Conservation (phyloP, 2,888 invertebrate genomes). For the Doris montereyensis region DNA sequence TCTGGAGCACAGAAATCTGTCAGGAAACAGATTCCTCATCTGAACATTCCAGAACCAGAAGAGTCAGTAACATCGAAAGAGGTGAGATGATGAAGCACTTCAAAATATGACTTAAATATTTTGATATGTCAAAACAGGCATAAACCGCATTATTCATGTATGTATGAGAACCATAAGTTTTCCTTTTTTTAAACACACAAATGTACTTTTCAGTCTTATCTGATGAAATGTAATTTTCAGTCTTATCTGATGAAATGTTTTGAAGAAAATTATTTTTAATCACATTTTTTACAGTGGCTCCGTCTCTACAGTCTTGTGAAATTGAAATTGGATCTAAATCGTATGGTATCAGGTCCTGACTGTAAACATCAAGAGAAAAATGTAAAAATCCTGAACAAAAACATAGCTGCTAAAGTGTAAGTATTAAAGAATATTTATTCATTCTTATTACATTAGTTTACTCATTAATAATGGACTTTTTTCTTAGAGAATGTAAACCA, state of each 20-base stretch:
- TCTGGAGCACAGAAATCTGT: constrained; percentile 63
- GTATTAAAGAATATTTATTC: too few relatives aligned
- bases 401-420: constrained; percentile 69
- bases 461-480: not conserved
- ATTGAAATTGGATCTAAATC: constrained; percentile 69
- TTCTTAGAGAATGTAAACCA: not conserved
- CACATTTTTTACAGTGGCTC: too few relatives aligned
- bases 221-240: too few relatives aligned
- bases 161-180: too few relatives aligned
- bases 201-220: too few relatives aligned
- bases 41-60: constrained; percentile 68
- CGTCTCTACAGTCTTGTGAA: constrained; percentile 68
- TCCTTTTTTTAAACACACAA: too few relatives aligned
- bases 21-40: constrained; percentile 61
- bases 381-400: constrained; percentile 66
- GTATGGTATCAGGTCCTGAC: constrained; percentile 70
- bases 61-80: constrained; percentile 70
- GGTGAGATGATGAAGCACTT: too few relatives aligned
- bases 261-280: too few relatives aligned
- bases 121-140: too few relatives aligned
- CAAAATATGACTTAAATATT: too few relatives aligned
- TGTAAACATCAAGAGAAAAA: constrained; percentile 69
- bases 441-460: not conserved
- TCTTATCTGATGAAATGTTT: too few relatives aligned
- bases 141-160: too few relatives aligned